A percentile compares a stretch with the other conserved stretches of the same genome.
Evolutionary conservation across 2,888 invertebrate species (phyloP).

Genomic region (Catocala fraxini): DNA sequence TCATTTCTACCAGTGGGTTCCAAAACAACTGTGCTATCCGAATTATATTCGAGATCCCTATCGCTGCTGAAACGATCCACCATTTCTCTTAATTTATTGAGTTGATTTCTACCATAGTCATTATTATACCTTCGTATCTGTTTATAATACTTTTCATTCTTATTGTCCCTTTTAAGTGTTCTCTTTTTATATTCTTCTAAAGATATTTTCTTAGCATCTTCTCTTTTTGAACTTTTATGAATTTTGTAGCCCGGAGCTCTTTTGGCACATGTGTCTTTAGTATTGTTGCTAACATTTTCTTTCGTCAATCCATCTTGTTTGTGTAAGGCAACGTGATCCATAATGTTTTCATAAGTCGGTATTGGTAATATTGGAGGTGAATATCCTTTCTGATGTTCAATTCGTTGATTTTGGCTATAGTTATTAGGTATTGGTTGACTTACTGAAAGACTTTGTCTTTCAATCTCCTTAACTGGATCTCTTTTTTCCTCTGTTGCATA

Average conservation of each 20-base stretch:
- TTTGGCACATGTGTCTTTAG: not conserved
- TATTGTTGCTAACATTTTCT: not conserved
- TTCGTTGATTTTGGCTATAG: not conserved
- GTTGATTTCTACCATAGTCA: slow-evolving; percentile 8
- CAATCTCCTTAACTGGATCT: not conserved
- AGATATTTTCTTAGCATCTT: slow-evolving; percentile 59
- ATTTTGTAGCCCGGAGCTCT: slow-evolving; percentile 9
- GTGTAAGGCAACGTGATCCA: slow-evolving; percentile 19
- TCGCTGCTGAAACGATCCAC: slow-evolving; percentile 38
- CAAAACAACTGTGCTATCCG: slow-evolving; percentile 57
- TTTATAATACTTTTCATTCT: slow-evolving; percentile 7
- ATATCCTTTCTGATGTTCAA: slow-evolving; percentile 49
- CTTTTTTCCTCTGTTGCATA: not conserved
- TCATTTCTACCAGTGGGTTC: slow-evolving; percentile 1
- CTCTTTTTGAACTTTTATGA: slow-evolving; percentile 14
- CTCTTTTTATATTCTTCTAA: slow-evolving; percentile 65
- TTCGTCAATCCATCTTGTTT: not conserved
- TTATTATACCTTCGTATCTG: slow-evolving; percentile 9
- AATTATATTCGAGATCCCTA: slow-evolving; percentile 61
- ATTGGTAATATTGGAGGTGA: slow-evolving; percentile 74
- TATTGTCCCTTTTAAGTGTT: slow-evolving; percentile 9
- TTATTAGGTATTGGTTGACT: not conserved
- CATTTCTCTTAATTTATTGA: slow-evolving; percentile 16
- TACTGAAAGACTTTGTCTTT: slow-evolving; percentile 6
- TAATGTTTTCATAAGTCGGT: slow-evolving; percentile 58